Base-by-base conservation (phyloP, 2,113 vertebrate species). In the Psittacara wagleri region DNA sequence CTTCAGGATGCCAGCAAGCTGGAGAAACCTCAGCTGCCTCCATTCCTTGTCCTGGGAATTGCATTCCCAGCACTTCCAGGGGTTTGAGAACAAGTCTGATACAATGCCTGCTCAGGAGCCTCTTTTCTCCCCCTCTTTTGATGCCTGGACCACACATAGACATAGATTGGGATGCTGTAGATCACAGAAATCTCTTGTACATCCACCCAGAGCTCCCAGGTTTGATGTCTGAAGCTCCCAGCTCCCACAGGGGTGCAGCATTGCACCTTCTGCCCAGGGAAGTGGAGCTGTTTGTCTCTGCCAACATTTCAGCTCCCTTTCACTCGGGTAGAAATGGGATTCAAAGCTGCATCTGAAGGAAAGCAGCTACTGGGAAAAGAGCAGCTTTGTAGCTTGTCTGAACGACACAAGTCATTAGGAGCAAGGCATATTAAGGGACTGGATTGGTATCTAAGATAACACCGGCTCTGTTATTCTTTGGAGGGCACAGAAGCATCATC, bases 171-270 rank as follows among this genome's bases (percentile, higher is more conserved):
- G 75, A 46, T 37, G 52, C 6, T 35, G 54, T 0, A 7, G 63
- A 0, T 22, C 1, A 0, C 48, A 13, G 48, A 11, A 6, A 39
- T 37, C 70, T 33, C 3, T 0, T 0, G 9, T 1, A 0, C 4
- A 2, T 8, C 24, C 69, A 2, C 13, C 8, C 61, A 2, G 59
- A n/a, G 49, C 4, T 46, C 2, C 39, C 77, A 4, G 31, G 43
- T 19, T 27, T 15, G 88, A 0, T 33, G 78, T 61, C 74, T 70
- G 6, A 46, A 68, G 77, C 73, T 81, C 22, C 7, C 41, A 1
- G 68, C 1, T 80, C 90, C 94, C 92, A 78, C 95, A 84, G 91
- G 92, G 93, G 91, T 28, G 91, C 91, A 92, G 88, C 80, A 86
- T 83, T 92, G 91, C 86, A 10, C 80, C 89, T 91, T 48, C 25